Conservation (phyloP, 30 jellyfish, hydroid and myxozoan species). For the Pseudorhiza aurosa region DNA sequence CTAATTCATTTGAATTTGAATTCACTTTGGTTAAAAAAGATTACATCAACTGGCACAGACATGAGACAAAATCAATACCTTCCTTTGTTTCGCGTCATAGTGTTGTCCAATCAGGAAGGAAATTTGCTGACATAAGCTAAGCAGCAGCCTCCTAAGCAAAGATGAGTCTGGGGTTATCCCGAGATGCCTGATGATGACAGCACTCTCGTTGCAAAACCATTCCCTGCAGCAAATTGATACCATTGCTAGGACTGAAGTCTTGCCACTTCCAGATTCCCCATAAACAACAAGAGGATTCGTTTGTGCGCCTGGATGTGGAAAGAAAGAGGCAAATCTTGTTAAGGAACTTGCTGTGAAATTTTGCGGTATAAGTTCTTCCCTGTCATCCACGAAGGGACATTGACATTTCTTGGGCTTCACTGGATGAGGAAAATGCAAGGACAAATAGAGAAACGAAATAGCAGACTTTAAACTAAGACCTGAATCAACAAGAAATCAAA, state of each 20-base stretch:
- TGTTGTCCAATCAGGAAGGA: conserved; percentile 28
- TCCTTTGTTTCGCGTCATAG: conserved; percentile 21
- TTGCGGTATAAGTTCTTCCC: no score
- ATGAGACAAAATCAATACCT: conserved; percentile 12
- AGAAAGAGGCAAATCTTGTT: no score
- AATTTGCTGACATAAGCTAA: conserved; percentile 65
- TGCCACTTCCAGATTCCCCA: conserved; percentile 85
- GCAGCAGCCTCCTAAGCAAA: conserved; percentile 47
- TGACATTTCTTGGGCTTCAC: no score
- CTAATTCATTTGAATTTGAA: no score
- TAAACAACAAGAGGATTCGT: conserved; percentile 60
- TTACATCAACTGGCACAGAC: no score
- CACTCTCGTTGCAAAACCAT: conserved; percentile 32
- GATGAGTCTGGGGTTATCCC: conserved; percentile 83
- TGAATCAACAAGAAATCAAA: no score
- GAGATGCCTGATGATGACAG: conserved; percentile 49
- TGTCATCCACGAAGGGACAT: no score
- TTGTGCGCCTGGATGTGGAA: conserved; percentile 55
- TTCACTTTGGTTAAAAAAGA: no score
- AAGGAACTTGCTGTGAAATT: no score
- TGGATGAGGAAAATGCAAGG: no score
- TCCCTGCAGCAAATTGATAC: conserved; percentile 8
- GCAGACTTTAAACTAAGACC: no score
- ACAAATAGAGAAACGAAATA: no score
- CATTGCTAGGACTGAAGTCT: conserved; percentile 70